These are phyloP conservation scores for Pasiphila rectangulata DNA, from an alignment of 2,888 invertebrate species.

Conservation along the genomic window DNA sequence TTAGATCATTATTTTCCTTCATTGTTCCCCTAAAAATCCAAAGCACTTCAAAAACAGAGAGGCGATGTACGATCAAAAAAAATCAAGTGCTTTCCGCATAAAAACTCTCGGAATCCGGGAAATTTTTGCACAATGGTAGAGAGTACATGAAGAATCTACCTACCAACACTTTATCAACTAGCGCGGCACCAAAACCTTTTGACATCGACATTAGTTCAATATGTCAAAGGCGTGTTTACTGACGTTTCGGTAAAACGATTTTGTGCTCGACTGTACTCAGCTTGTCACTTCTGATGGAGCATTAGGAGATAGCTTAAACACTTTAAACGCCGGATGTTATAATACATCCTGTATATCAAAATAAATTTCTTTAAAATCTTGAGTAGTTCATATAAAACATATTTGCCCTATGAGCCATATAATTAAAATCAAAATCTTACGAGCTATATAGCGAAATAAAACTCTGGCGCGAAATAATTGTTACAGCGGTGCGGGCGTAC, in stretches of 20 bases:
- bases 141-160: background rate
- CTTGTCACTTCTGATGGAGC: slow-evolving; percentile 25
- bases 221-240: slow-evolving; percentile 35
- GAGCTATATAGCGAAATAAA: too few species aligned
- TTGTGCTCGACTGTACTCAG: slow-evolving; percentile 27
- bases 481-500: too few species aligned
- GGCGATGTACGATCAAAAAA: slow-evolving; percentile 1
- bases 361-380: too few species aligned
- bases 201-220: slow-evolving; percentile 31
- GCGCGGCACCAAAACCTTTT: slow-evolving; percentile 22
- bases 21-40: background rate
- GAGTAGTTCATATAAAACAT: too few species aligned
- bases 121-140: background rate
- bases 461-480: too few species aligned
- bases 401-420: too few species aligned
- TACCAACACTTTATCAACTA: slow-evolving; percentile 26
- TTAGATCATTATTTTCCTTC: background rate
- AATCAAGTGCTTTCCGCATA: background rate
- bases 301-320: background rate
- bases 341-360: too few species aligned
- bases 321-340: too few species aligned
- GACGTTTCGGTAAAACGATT: slow-evolving; percentile 29
- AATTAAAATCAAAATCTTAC: too few species aligned
- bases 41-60: slow-evolving; percentile 1
- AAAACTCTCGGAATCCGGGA: slow-evolving; percentile 2